Evolutionary conservation across 1,140 invertebrate genomes (phyloP).

Genomic region (Gonatopus flavifemur): DNA sequence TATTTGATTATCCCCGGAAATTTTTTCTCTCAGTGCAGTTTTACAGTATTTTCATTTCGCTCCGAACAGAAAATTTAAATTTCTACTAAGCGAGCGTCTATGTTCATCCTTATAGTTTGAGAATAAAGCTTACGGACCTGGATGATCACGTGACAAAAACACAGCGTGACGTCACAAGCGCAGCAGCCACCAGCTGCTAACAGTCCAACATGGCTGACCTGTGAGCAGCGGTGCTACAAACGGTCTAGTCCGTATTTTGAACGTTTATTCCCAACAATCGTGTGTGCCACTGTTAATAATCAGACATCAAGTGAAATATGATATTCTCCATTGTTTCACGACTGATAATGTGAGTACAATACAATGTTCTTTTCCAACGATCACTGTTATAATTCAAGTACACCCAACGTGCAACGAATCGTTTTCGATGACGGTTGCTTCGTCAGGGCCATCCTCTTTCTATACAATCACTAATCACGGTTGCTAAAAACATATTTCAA

Average conservation of each 20-base stretch:
- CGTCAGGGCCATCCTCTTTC: too few relatives aligned
- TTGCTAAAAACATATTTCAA: too few relatives aligned
- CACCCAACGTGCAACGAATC: too few relatives aligned
- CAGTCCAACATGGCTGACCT: conserved; percentile 54
- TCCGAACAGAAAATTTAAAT: too few relatives aligned
- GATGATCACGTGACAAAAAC: conserved; percentile 56
- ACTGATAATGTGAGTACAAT: conserved; percentile 71
- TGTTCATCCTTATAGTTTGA: too few relatives aligned
- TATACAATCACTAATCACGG: too few relatives aligned
- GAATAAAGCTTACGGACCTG: conserved; percentile 27
- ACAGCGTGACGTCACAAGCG: conserved; percentile 49
- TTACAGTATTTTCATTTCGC: too few relatives aligned
- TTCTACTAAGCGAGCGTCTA: too few relatives aligned
- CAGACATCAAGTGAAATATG: conserved; percentile 61
- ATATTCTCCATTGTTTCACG: conserved; percentile 74
- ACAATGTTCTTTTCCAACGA: neutral
- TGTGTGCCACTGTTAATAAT: conserved; percentile 25
- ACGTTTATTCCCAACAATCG: conserved; percentile 34
- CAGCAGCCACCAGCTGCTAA: conserved; percentile 48
- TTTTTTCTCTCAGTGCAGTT: too few relatives aligned
- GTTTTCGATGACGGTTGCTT: too few relatives aligned
- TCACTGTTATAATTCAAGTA: too few relatives aligned
- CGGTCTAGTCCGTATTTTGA: conserved; percentile 40
- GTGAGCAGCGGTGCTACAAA: conserved; percentile 47
- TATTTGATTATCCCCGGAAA: too few relatives aligned